These are phyloP conservation scores for Pygocentrus nattereri DNA, from an alignment of 2,797 vertebrate species.

Conservation along the genomic window DNA sequence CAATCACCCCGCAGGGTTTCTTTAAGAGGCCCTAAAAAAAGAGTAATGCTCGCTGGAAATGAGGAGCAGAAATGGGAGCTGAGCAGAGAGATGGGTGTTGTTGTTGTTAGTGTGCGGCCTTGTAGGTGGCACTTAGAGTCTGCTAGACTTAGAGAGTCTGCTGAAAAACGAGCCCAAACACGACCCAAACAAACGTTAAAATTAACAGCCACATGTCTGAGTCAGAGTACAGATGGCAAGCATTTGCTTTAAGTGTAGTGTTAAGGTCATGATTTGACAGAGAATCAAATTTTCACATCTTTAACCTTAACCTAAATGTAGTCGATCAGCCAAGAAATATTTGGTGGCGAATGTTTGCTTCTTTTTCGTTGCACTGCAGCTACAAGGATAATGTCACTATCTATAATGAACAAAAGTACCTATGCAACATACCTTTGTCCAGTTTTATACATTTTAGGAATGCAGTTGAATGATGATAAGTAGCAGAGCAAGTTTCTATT, in stretches of 20 bases:
- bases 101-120: conserved; percentile 16
- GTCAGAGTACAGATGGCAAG: not conserved
- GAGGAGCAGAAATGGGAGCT: conserved; percentile 1
- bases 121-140: not conserved
- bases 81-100: conserved; percentile 25
- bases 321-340: not conserved
- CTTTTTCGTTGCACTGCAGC: not conserved
- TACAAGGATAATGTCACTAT: no score
- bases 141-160: not conserved
- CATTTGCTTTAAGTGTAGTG: not conserved
- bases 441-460: no score
- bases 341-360: not conserved
- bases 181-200: not conserved
- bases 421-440: not conserved
- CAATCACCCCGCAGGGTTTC: conserved; percentile 40
- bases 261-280: not conserved
- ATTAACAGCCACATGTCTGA: not conserved
- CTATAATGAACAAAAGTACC: no score
- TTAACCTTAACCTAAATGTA: not conserved
- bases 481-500: no score
- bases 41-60: conserved; percentile 28
- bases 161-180: not conserved
- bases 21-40: conserved; percentile 29
- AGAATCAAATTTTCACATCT: not conserved
- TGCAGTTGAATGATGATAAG: no score